Evolutionary conservation across 2,888 invertebrate species (phyloP), one percentile per base, ranked within the genome.

Genomic region (Drosophila basisetae): DNA sequence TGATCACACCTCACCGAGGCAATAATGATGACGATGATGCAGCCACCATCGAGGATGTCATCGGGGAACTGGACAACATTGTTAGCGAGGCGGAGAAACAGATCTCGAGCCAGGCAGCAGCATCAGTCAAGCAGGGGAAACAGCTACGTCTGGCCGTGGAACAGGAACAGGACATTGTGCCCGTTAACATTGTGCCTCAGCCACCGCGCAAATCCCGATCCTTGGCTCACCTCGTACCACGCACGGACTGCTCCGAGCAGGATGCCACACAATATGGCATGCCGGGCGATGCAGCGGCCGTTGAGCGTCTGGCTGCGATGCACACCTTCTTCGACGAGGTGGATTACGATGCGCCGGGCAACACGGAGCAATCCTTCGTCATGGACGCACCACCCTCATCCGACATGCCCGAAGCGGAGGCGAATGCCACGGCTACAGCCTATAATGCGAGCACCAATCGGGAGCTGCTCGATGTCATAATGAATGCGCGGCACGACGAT

Each of bases 1-100:
- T 68, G 18, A 25, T 53, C 22, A 39, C 28, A 7, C 3, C 56
- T 28, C 56, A 22, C 28, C 56, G 63, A 0, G 64, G 35, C 50
- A 30, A 76, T 49, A 69, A 55, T 16, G 79, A 83, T 0, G 85
- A 89, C 2, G 89, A 92, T 94, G 70, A 97, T 93, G 96, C 97
- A 0, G 96, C 97, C 0, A 97, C 97, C 3, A 97, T 97, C 74
- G 97, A 97, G 85, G 97, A 97, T 93, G 97, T 97, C 2, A 97
- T 97, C 89, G 97, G 97, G 92, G 97, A 97, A 92, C 93, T 97
- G 43, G 95, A 96, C 78, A 97, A 97, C 85, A 97, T 97, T 74
- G 97, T 97, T 1, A 97, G 96, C 90, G 96, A 97, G 85, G 97
- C 97, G 0, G 97, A 97, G 93, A 96, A 96, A 0, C 95, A 96